Evolutionary conservation across 2,113 vertebrate genomes (phyloP).

Genomic region (Bubo bubo): DNA sequence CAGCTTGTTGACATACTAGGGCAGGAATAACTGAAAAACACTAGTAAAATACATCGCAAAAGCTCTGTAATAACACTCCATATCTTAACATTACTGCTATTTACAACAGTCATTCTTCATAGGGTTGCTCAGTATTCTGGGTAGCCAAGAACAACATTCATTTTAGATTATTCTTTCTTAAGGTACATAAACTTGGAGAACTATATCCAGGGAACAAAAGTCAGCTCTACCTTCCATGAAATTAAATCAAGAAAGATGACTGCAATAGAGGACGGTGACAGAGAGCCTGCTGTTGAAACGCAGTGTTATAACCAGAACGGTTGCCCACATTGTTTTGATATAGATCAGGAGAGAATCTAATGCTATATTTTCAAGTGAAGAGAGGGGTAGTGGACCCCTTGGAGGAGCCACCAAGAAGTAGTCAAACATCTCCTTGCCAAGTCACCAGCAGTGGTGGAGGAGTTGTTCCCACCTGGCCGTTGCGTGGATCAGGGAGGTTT

Average conservation of each 20-base stretch:
- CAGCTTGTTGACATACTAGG: conserved; percentile 3
- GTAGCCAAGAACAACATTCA: neutral
- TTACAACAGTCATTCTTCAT: neutral
- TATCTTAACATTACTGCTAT: neutral
- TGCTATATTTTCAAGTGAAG: neutral
- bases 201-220: neutral
- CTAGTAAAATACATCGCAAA: neutral
- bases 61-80: neutral
- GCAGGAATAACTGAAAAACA: neutral
- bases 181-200: neutral
- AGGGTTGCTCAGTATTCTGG: neutral
- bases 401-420: neutral
- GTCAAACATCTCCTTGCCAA: neutral
- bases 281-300: neutral
- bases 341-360: neutral
- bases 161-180: neutral
- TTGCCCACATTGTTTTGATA: neutral
- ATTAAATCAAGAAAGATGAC: neutral
- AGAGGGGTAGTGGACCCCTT: neutral
- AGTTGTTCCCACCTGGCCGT: neutral
- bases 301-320: neutral
- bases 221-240: neutral
- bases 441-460: accelerated
- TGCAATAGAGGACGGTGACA: neutral
- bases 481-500: neutral